These are phyloP conservation scores for Metacarcinus magister DNA, from an alignment of 2,888 invertebrate species.

Conservation along the genomic window DNA sequence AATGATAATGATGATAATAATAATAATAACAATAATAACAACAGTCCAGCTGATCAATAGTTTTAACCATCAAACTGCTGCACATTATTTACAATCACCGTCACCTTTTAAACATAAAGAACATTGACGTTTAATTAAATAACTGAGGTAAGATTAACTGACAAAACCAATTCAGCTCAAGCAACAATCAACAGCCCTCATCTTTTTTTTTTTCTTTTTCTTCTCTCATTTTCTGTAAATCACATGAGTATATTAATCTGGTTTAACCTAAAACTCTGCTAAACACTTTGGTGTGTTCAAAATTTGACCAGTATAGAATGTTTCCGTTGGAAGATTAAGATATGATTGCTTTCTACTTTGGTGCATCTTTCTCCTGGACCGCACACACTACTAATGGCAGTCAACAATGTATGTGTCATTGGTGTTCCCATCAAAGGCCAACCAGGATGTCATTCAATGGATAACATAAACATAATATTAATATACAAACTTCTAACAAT, in stretches of 20 bases:
- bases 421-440: background rate
- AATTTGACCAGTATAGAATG: background rate
- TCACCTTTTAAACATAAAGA: constrained; percentile 22
- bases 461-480: background rate
- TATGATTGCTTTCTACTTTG: background rate
- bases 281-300: background rate
- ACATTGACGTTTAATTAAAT: background rate
- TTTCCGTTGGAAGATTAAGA: background rate
- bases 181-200: background rate
- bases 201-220: background rate
- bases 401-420: background rate
- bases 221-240: background rate
- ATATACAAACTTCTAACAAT: constrained; percentile 31
- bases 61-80: background rate
- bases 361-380: background rate
- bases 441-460: background rate
- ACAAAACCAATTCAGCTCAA: background rate
- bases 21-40: constrained; percentile 16
- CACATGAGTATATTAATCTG: constrained; percentile 21
- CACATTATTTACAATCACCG: background rate
- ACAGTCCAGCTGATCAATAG: constrained; percentile 1
- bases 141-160: constrained; percentile 1
- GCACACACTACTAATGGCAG: background rate
- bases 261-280: constrained; percentile 8
- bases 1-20: background rate